These are phyloP conservation scores for Physella acuta DNA, from an alignment of 1,140 invertebrate genomes.

Conservation along the genomic window DNA sequence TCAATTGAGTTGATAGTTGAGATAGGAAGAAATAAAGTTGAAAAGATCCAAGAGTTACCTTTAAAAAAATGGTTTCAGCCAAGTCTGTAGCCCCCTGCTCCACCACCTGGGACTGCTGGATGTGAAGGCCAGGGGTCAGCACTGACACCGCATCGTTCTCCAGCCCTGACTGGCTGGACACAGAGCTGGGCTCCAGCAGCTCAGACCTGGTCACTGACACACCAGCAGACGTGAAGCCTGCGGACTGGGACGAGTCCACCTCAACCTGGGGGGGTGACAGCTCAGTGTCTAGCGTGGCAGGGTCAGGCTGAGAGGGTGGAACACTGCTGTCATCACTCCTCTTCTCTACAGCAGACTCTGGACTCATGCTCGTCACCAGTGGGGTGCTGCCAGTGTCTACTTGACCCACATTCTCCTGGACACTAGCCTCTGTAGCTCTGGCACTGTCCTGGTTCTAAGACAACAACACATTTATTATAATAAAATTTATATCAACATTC, in stretches of 20 bases:
- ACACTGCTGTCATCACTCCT: too few relatives aligned
- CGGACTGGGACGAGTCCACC: background rate
- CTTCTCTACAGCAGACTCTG: too few relatives aligned
- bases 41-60: background rate
- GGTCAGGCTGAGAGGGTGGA: too few relatives aligned
- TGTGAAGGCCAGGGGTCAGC: slow-evolving; percentile 4
- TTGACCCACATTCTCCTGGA: too few relatives aligned
- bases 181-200: slow-evolving; percentile 17
- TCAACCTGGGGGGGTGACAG: background rate
- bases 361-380: too few relatives aligned
- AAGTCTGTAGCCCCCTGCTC: background rate
- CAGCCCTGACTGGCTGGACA: background rate
- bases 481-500: too few relatives aligned
- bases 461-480: too few relatives aligned
- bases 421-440: too few relatives aligned
- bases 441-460: too few relatives aligned
- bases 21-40: slow-evolving; percentile 5
- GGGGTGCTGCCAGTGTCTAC: too few relatives aligned
- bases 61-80: slow-evolving; percentile 13
- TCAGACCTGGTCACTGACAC: background rate
- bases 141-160: background rate
- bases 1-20: background rate
- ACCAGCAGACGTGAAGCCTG: background rate
- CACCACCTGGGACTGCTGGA: slow-evolving; percentile 18
- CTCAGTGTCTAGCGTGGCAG: too few relatives aligned